Base-by-base conservation (phyloP, 2,113 vertebrate genomes). In the Entomyzon cyanotis region DNA sequence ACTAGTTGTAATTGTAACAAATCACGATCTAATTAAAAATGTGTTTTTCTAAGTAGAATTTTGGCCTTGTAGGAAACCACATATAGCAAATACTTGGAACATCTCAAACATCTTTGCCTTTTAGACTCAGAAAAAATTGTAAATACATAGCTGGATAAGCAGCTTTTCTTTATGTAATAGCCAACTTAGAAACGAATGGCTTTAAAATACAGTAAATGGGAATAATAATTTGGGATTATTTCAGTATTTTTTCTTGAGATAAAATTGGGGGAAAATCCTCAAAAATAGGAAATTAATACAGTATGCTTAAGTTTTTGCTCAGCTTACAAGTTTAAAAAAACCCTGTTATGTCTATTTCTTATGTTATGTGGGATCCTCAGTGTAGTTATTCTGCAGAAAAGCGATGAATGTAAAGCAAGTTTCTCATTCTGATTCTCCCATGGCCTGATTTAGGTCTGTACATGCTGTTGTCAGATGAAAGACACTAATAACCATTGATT, bases 81-180 rank as follows among this genome's bases (percentile, higher is more conserved):
- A 25, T 0, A 0, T 60, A 77, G 25, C 0, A 0, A 80, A 31
- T 68, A 58, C 28, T 28, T 77, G 50, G 24, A 65, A 77, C 15
- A 55, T 46, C 37, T 62, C 39, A 42, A 90, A 59, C 4, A 33
- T 63, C 13, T 71, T 84, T 15, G 15, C 33, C 23, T 75, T 81
- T 74, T 52, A 47, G 18, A 17, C 53, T 82, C 22, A 63, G 41
- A 83, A 74, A 53, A 35, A 47, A 2, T 4, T 53, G 8, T 44
- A 52, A 42, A 44, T 77, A 42, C 18, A 5, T 47, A 69, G 15
- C 37, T 76, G 60, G 24, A n/a, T 84, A 68, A 82, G 25, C 46
- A 76, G 22, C n/a, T 78, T 70, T 86, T 42, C 35, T 84, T 74
- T 68, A 15, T 2, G 0, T 76, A 87, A 44, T 30, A 65, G 58